Base-by-base conservation (phyloP, 2,113 vertebrate species). In the Dicaeum eximium region DNA sequence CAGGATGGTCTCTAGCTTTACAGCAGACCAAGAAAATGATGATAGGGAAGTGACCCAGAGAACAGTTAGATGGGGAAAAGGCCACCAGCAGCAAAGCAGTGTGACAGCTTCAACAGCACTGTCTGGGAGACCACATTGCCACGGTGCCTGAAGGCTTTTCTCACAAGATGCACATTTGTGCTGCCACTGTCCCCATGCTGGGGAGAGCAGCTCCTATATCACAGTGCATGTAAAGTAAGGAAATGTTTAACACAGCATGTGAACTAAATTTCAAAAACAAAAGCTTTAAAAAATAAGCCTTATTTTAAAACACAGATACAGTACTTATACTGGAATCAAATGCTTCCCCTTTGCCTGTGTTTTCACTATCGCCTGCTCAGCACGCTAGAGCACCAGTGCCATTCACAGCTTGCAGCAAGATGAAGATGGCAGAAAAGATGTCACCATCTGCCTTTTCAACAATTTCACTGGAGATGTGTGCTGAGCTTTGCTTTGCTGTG, bases 131-230 rank as follows among this genome's bases (percentile, higher is more conserved):
- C 3, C 1, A 3, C 2, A 6, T 9, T 44, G 44, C 28, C 2
- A 1, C 53, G 38, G 31, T 23, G 27, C 28, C 45, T 2, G 2
- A 65, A 45, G 14, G 31, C 25, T 91, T 62, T 86, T 61, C 73
- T 28, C 45, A 23, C 5, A 2, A 1, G 0, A 0, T 6, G 70
- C 45, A 30, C 45, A 19, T 37, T 28, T 64, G 50, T 0, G 0
- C 17, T 27, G 31, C 21, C 2, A 13, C 13, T 4, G 10, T 15
- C 33, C 35, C 57, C 21, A 1, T 7, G 31, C 25, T 24, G 14
- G 2, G 6, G 23, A 37, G 4, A 71, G 22, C 2, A 3, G 54
- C 35, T 72, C 47, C 57, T 64, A 1, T 27, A 60, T 19, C n/a
- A 31, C 0, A 42, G 13, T 33, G 64, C 40, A 57, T 17, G 50